Evolutionary conservation across 1,140 invertebrate species (phyloP).

Genomic region (Anastrepha obliqua): DNA sequence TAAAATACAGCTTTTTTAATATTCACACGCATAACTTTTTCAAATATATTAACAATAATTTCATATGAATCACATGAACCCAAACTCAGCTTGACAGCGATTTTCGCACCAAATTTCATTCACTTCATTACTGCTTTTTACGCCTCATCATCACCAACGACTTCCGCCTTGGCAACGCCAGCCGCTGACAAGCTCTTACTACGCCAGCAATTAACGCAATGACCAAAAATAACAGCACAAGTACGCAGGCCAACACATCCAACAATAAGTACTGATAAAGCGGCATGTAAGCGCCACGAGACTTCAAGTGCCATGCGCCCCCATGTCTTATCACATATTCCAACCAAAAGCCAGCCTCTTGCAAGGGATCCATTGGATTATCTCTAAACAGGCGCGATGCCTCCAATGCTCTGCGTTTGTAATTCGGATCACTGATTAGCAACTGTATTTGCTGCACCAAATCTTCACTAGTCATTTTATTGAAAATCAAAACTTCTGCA

Average conservation of each 20-base stretch:
- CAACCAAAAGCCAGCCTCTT: conserved; percentile 78
- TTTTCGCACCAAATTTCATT: too few species aligned
- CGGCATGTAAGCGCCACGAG: conserved; percentile 72
- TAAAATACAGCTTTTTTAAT: too few species aligned
- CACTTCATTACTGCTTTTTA: too few species aligned
- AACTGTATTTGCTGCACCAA: conserved; percentile 65
- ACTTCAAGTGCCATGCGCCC: conserved; percentile 74
- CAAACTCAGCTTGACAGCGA: too few species aligned
- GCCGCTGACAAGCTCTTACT: neutral
- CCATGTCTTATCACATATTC: conserved; percentile 78
- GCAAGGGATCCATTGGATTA: conserved; percentile 75
- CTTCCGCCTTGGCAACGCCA: neutral
- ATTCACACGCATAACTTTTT: too few species aligned
- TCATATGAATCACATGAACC: too few species aligned
- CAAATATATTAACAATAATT: too few species aligned
- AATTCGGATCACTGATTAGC: conserved; percentile 68
- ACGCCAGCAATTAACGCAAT: conserved; percentile 58
- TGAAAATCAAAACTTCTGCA: conserved; percentile 67
- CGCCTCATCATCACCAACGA: too few species aligned
- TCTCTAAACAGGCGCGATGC: conserved; percentile 74
- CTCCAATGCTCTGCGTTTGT: conserved; percentile 67
- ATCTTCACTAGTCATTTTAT: conserved; percentile 65
- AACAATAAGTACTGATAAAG: conserved; percentile 76
- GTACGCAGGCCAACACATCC: conserved; percentile 72
- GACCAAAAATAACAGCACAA: conserved; percentile 60